Evolutionary conservation across 1,140 invertebrate genomes (phyloP), one percentile per base, ranked within the genome.

Genomic region (Belonocnema kinseyi): DNA sequence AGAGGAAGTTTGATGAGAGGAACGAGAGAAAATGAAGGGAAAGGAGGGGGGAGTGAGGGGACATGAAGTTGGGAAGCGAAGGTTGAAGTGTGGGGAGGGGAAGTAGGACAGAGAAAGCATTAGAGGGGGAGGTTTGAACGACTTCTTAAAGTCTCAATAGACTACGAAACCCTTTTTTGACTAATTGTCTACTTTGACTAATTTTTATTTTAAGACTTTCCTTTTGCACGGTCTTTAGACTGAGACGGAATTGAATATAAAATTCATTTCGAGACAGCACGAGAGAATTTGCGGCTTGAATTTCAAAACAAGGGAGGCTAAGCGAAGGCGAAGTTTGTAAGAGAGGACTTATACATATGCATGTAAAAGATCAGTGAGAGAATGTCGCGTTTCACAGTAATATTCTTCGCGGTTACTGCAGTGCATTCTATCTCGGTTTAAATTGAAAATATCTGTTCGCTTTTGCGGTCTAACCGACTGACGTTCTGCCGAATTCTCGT

Each of bases 401-500:
- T 16, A 66, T 26, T 46, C 12, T 61, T 26, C 12, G 16, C 26
- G 7, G 16, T 66, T 33, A n/a, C 61, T 40, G 19, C 26, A 10
- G 10, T 21, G 17, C 21, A 8, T 21, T 19, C 54, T 80, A 81
- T 82, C 79, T 77, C 66, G 61, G 58, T 52, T 26, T 53, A 80
- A 76, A 83, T 82, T 80, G 80, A 77, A 80, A 82, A 83, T 79
- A 61, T 78, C 81, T 82, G 71, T 73, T 72, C 72, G 19, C 53
- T 66, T 54, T 21, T 19, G 73, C 40, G 56, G 61, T 54, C 54
- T 81, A 78, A 46, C 40, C 40, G 40, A 46, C 1, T 76, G 77
- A 40, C 51, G n/a, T 52, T 50, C 61, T 66, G 33, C 73, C 77
- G 46, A 74, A 79, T 76, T 78, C 76, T 77, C 21, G 46, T 58